Evolutionary conservation across 2,113 vertebrate genomes (phyloP).

Genomic region (Hylia prasina): DNA sequence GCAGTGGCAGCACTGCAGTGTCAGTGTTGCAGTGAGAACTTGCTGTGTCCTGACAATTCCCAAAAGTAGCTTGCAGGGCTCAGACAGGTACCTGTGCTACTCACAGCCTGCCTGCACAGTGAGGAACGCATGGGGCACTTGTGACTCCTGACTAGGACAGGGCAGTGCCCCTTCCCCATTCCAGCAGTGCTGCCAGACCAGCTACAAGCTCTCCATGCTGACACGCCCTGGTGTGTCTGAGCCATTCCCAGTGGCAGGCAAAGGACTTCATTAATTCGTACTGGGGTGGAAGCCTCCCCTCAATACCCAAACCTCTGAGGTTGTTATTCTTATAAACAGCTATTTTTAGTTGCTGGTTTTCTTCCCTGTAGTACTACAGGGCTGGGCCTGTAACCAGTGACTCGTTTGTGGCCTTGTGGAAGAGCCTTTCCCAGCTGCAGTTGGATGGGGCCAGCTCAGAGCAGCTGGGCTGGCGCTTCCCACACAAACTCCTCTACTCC

Average conservation of each 20-base stretch:
- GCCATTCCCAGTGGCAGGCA: not conserved
- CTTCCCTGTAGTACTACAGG: not conserved
- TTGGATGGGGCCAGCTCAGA: not conserved
- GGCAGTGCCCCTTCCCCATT: not conserved
- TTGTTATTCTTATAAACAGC: not conserved
- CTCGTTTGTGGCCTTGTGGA: not conserved
- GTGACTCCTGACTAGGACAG: not conserved
- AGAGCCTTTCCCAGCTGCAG: slow-evolving; percentile 19
- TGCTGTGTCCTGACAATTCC: not conserved
- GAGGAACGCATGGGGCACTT: not conserved
- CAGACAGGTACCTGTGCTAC: not conserved
- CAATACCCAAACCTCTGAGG: not conserved
- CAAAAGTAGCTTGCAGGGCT: not conserved
- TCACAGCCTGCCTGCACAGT: not conserved
- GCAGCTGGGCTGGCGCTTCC: not conserved
- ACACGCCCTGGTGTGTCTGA: not conserved
- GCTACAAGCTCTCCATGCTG: not conserved
- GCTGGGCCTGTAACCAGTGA: not conserved
- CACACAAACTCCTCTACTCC: not conserved
- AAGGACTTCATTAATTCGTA: not conserved
- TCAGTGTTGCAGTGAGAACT: not conserved
- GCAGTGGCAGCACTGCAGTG: not conserved
- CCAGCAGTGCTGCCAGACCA: not conserved
- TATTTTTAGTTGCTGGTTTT: not conserved
- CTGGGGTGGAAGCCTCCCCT: not conserved